These are phyloP conservation scores for Tenthredo scrophulariae DNA, from an alignment of 2,888 invertebrate genomes.

Conservation along the genomic window DNA sequence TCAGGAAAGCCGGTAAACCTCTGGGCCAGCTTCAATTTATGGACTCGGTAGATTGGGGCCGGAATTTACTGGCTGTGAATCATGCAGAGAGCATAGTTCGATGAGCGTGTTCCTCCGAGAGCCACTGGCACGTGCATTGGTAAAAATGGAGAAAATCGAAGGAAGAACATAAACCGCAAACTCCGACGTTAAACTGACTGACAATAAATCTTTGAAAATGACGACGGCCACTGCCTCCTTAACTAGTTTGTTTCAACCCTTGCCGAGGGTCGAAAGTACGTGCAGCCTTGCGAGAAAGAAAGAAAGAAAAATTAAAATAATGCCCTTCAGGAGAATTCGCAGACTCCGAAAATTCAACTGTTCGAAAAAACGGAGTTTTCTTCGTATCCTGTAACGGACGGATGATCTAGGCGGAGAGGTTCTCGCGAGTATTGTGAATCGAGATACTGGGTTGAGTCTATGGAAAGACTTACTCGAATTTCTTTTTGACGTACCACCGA, in stretches of 20 bases:
- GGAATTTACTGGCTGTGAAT: slow-evolving; percentile 46
- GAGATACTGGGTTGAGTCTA: neutral
- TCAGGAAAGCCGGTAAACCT: neutral
- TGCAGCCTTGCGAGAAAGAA: neutral
- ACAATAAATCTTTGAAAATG: slow-evolving; percentile 11
- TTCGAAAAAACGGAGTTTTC: too few species aligned
- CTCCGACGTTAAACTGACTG: slow-evolving; percentile 6
- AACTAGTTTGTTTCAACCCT: neutral
- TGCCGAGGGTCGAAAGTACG: neutral
- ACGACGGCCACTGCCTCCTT: neutral
- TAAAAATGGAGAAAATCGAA: neutral
- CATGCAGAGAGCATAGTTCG: neutral
- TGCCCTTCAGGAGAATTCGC: neutral
- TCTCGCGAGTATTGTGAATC: neutral
- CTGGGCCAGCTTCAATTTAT: slow-evolving; percentile 11
- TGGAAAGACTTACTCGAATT: neutral
- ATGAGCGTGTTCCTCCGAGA: neutral
- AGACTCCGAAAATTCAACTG: neutral
- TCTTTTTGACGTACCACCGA: slow-evolving; percentile 13
- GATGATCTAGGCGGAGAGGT: too few species aligned
- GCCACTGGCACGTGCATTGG: neutral
- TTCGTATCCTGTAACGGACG: too few species aligned
- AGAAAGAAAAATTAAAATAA: neutral
- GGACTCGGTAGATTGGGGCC: neutral
- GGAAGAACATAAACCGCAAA: neutral